These are phyloP conservation scores for Choloepus hoffmanni DNA, from an alignment of 2,113 vertebrate genomes.

Conservation along the genomic window DNA sequence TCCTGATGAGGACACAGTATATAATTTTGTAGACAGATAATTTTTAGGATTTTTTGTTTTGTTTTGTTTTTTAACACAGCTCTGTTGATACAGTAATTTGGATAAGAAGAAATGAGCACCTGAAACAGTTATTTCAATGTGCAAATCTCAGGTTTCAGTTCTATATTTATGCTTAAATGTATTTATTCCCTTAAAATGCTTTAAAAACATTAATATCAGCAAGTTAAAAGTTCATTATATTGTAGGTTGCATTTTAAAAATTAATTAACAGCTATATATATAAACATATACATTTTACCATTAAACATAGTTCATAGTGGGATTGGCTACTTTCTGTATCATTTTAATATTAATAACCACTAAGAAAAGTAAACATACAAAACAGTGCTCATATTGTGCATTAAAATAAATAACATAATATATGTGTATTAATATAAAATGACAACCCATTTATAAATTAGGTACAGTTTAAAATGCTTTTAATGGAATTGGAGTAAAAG, in stretches of 20 bases:
- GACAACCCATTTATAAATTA: constrained; percentile 36
- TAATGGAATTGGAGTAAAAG: constrained; percentile 24
- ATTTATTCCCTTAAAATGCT: constrained; percentile 26
- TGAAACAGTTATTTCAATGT: constrained; percentile 8
- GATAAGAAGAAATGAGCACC: not conserved
- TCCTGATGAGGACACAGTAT: not conserved
- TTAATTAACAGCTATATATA: not conserved
- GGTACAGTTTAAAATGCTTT: constrained; percentile 35
- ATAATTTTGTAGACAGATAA: not conserved
- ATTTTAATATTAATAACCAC: constrained; percentile 27
- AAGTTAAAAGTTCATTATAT: constrained; percentile 18
- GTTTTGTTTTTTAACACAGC: not conserved
- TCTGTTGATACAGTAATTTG: not conserved
- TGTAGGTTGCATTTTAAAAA: not conserved
- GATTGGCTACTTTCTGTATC: not conserved
- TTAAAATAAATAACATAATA: constrained; percentile 33
- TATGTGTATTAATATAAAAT: constrained; percentile 12
- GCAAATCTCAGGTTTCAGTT: not conserved
- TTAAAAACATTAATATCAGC: constrained; percentile 1
- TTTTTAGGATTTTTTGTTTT: not conserved
- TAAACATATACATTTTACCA: not conserved
- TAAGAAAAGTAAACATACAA: not conserved
- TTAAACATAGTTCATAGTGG: not conserved
- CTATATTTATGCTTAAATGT: not conserved
- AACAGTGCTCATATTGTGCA: not conserved